phyloP scores from a whole-genome alignment of 2,113 vertebrate species.

The Brachypodius melanocephalos region DNA sequence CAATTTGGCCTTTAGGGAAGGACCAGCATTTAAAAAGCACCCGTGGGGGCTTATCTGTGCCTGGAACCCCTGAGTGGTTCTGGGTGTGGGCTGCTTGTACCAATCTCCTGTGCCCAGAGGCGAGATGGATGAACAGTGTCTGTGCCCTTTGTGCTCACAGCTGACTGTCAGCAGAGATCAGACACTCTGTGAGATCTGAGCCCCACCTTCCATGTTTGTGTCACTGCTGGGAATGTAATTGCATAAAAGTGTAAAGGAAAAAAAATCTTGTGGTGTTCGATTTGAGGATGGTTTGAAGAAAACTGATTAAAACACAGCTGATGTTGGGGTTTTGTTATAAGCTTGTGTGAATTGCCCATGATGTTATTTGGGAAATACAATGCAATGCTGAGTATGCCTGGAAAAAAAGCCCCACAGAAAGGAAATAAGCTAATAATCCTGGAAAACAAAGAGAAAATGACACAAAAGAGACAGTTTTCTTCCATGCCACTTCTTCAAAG shows the following conservation, averaged over 20 bases:
- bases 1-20: background rate
- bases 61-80: background rate
- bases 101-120: background rate
- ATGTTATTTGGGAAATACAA: background rate
- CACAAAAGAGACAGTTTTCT: background rate
- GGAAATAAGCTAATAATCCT: background rate
- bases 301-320: background rate
- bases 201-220: background rate
- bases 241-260: background rate
- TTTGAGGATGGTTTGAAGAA: background rate
- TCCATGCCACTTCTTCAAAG: background rate
- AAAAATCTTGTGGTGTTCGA: background rate
- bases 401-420: background rate
- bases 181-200: background rate
- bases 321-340: background rate
- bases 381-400: background rate
- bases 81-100: background rate
- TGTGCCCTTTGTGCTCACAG: background rate
- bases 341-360: background rate
- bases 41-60: background rate
- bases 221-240: background rate
- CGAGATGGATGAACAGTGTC: background rate
- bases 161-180: background rate
- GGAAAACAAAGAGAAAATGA: background rate
- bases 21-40: background rate